Evolutionary conservation across 2,113 vertebrate species (phyloP).

Genomic region (Rissa tridactyla): DNA sequence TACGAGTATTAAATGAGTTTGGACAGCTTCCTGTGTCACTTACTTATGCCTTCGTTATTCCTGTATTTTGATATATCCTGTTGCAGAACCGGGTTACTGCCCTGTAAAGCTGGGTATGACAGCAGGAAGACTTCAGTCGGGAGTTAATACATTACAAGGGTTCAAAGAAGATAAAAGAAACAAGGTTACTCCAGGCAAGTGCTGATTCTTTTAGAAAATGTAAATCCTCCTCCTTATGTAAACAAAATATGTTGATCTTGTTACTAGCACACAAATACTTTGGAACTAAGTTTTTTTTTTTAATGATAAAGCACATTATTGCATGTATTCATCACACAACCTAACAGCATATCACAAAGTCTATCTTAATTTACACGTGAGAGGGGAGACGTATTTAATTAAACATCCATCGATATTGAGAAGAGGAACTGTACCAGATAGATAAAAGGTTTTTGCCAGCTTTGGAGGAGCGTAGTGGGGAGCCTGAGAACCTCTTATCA

Average conservation of each 20-base stretch:
- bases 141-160: slow-evolving; percentile 90
- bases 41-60: not conserved
- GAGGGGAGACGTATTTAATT: not conserved
- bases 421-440: not conserved
- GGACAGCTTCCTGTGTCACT: not conserved
- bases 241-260: not conserved
- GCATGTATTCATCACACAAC: not conserved
- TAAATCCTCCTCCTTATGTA: not conserved
- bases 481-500: not conserved
- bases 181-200: slow-evolving; percentile 87
- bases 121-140: slow-evolving; percentile 88
- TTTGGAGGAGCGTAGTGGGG: not conserved
- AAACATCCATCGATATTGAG: not conserved
- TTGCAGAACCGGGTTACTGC: slow-evolving; percentile 87
- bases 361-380: not conserved
- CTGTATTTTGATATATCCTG: not conserved
- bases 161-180: slow-evolving; percentile 99
- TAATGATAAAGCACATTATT: not conserved
- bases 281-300: not conserved
- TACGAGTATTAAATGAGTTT: not conserved
- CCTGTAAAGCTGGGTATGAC: slow-evolving; percentile 91
- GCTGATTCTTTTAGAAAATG: not conserved
- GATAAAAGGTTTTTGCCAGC: not conserved
- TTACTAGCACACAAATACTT: not conserved
- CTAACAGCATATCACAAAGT: not conserved